These are phyloP conservation scores for Styela clava DNA, from an alignment of 23 tunicate genomes.

Conservation along the genomic window DNA sequence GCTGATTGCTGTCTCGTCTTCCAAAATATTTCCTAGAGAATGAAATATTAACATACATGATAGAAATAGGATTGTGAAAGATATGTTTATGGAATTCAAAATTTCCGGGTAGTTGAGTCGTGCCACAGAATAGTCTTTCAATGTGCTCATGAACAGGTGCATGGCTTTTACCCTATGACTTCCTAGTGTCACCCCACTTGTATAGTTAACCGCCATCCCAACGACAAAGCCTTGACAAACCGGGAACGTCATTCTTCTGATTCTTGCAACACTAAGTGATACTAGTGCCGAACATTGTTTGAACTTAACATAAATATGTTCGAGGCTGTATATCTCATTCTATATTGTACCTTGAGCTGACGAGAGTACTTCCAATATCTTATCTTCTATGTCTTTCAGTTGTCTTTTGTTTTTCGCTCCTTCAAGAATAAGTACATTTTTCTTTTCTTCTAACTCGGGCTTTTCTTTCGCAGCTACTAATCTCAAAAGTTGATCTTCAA, in stretches of 20 bases:
- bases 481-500: slow-evolving; percentile 78
- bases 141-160: too few species aligned
- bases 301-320: too few species aligned
- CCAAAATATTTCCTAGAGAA: slow-evolving; percentile 80
- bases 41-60: too few species aligned
- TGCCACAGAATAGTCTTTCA: too few species aligned
- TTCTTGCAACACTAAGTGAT: too few species aligned
- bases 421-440: slow-evolving; percentile 70
- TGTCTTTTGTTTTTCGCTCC: slow-evolving; percentile 77
- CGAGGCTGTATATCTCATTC: too few species aligned
- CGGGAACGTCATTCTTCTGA: too few species aligned
- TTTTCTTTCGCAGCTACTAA: slow-evolving; percentile 89
- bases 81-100: neutral
- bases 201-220: too few species aligned
- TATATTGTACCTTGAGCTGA: slow-evolving; percentile 18
- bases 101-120: neutral
- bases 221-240: too few species aligned
- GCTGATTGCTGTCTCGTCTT: slow-evolving; percentile 77
- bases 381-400: slow-evolving; percentile 85
- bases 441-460: slow-evolving; percentile 79
- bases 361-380: slow-evolving; percentile 76
- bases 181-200: too few species aligned
- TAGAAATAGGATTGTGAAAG: neutral
- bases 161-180: too few species aligned
- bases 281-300: too few species aligned